Conservation (phyloP, 2,113 vertebrate species). For the Myotis yumanensis region DNA sequence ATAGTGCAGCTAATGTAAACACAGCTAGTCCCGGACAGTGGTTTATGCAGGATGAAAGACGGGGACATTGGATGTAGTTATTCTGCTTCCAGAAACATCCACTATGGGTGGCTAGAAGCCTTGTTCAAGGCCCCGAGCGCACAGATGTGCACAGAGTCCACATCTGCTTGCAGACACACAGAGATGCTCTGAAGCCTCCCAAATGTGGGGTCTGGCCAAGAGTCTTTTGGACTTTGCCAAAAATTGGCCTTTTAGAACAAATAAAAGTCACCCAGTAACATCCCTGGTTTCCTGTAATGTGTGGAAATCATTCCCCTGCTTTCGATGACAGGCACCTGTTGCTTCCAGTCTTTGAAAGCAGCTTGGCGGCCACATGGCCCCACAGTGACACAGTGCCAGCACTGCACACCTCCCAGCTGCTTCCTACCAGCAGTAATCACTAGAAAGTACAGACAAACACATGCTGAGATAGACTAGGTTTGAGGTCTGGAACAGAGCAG, state of each 20-base stretch:
- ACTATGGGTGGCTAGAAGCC: background rate
- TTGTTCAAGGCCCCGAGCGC: rapidly evolving
- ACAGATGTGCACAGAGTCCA: background rate
- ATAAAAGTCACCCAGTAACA: constrained; percentile 29
- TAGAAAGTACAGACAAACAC: background rate
- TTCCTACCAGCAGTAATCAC: constrained; percentile 44
- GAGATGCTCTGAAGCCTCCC: background rate
- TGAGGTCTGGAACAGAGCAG: background rate
- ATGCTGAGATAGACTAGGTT: background rate
- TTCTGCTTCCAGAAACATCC: background rate
- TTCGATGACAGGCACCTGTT: constrained; percentile 68
- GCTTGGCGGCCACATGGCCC: background rate
- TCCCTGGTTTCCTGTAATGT: constrained; percentile 56
- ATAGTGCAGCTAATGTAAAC: background rate
- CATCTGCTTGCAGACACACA: background rate
- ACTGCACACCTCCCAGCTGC: constrained; percentile 65
- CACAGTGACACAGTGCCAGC: constrained; percentile 30
- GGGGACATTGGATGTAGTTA: background rate
- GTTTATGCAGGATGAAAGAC: background rate
- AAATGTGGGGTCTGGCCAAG: constrained; percentile 21
- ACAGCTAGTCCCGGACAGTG: rapidly evolving
- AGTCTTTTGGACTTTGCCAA: constrained; percentile 52
- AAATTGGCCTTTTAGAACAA: constrained; percentile 48
- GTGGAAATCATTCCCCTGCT: constrained; percentile 62
- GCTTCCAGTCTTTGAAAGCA: constrained; percentile 67